Conservation (phyloP, 2,888 invertebrate genomes). For the Nymphalis urticae region DNA sequence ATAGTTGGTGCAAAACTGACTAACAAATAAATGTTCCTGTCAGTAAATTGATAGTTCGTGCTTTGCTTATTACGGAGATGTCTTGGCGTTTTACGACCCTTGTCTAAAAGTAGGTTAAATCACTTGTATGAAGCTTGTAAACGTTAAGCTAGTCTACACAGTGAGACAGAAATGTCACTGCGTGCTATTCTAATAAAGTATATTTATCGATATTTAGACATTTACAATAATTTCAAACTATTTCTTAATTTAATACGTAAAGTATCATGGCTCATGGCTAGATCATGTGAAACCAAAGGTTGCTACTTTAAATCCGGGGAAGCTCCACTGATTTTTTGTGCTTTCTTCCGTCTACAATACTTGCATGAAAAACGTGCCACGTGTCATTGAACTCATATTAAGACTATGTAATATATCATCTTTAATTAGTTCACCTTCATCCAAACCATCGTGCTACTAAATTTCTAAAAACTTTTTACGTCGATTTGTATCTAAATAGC, state of each 20-base stretch:
- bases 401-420: conserved; percentile 12
- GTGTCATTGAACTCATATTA: conserved; percentile 46
- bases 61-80: conserved; percentile 66
- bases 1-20: conserved; percentile 44
- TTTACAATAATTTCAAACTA: background rate
- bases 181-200: background rate
- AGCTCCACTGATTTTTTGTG: too few relatives aligned
- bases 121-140: conserved; percentile 51
- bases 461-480: conserved; percentile 19
- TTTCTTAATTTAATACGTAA: too few relatives aligned
- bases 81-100: conserved; percentile 57
- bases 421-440: conserved; percentile 24
- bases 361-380: conserved; percentile 61
- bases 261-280: too few relatives aligned
- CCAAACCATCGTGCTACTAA: background rate
- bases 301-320: too few relatives aligned
- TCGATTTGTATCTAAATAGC: conserved; percentile 28
- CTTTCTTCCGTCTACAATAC: conserved; percentile 47
- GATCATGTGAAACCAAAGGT: too few relatives aligned
- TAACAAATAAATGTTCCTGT: conserved; percentile 61
- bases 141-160: conserved; percentile 30
- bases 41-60: conserved; percentile 64
- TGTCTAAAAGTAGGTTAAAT: conserved; percentile 62
- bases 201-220: background rate
- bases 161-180: background rate